Base-by-base conservation (phyloP, 2,888 invertebrate species). In the Synanthedon myopaeformis region DNA sequence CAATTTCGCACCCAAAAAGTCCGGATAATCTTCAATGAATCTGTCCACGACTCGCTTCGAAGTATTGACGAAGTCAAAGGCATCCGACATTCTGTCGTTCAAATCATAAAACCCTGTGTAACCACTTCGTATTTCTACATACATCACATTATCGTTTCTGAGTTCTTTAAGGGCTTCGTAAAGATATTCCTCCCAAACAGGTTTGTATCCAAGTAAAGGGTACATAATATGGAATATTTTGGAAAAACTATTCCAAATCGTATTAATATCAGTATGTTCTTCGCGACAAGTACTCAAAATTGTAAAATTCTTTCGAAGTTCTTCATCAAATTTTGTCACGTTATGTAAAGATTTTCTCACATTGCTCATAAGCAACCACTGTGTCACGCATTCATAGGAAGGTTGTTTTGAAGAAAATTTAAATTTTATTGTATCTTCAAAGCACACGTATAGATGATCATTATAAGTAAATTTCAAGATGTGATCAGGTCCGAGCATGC, bases 111-210 rank as follows among this genome's bases (percentile, higher is more conserved):
- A 66, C 64, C 74, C 59, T 0, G 89, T 87, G 13, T 92, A 65
- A 0, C 83, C 76, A 1, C 89, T 75, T n/a, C 92, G 74, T 23
- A 91, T 68, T 63, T 92, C 92, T 51, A 91, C 60, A 58, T 91
- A 91, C 62, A 89, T 82, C 0, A 92, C 86, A 56, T 90, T 90
- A 65, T 92, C 92, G 0, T 86, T 85, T 54, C 83, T 74, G 52
- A 90, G 79, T 62, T 91, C 89, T 51, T 79, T 61, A 5, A 92
- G 69, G 0, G 86, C 86, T 57, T 84, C 83, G 56, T 89, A 87
- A 58, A 89, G 89, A 61, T 90, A 89, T 14, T 89, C 88, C 19
- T 79, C 80, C 74, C 88, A 89, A 3, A 89, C 88, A 0, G 90
- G 89, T 12, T 77, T 84, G 63, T 89, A 90, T 10, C 78, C 78